Percentiles rank a stretch among this genome's conserved stretches.
These are phyloP conservation scores for Callimorpha dominula DNA, from an alignment of 2,888 invertebrate genomes.

Conservation along the genomic window DNA sequence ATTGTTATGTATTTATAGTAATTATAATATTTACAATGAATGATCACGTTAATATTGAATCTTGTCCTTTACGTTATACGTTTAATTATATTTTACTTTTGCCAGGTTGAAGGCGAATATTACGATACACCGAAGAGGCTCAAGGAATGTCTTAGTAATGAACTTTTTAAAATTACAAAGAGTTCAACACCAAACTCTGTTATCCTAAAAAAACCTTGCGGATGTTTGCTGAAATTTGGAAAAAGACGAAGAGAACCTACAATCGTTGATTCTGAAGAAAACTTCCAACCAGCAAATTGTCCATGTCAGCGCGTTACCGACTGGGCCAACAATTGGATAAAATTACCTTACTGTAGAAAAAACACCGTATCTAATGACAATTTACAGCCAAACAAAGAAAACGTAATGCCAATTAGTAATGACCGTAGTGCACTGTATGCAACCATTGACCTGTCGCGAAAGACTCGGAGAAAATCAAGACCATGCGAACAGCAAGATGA, in stretches of 20 bases:
- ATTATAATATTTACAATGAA: neutral
- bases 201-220: conserved; percentile 89
- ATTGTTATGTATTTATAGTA: neutral
- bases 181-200: conserved; percentile 85
- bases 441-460: conserved; percentile 89
- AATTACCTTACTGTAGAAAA: conserved; percentile 86
- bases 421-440: conserved; percentile 88
- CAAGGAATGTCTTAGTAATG: conserved; percentile 88
- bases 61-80: neutral
- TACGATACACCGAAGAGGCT: conserved; percentile 92
- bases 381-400: conserved; percentile 83
- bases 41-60: neutral
- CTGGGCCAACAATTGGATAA: conserved; percentile 89
- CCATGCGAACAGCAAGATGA: conserved; percentile 51
- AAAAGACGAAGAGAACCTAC: conserved; percentile 69
- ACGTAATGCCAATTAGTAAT: conserved; percentile 72
- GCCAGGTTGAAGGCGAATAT: conserved; percentile 84
- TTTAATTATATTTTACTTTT: conserved; percentile 12
- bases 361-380: conserved; percentile 60
- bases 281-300: conserved; percentile 74
- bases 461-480: conserved; percentile 82
- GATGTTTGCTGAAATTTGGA: conserved; percentile 88
- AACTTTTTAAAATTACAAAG: conserved; percentile 78
- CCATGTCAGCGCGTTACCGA: conserved; percentile 88
- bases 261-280: conserved; percentile 74